Conservation (phyloP, 1,140 invertebrate species). For the Heterodera carotae region DNA sequence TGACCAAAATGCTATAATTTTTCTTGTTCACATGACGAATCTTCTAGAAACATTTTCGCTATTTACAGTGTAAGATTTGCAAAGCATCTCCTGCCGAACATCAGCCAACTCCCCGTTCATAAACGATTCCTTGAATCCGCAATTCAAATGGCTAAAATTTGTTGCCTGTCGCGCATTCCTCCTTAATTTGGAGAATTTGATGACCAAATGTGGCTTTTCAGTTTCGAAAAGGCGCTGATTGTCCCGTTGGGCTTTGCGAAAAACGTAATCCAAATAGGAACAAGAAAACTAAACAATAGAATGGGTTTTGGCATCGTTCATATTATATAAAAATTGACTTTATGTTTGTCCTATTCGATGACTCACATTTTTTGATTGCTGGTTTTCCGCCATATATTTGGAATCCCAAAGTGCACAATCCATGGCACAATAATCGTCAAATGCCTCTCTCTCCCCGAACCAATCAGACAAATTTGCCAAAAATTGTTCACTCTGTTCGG, state of each 20-base stretch:
- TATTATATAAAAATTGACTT: no score
- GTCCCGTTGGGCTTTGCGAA: conserved; percentile 49
- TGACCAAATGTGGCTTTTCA: conserved; percentile 31
- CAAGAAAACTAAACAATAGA: conserved; percentile 17
- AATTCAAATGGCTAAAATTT: conserved; percentile 16
- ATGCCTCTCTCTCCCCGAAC: conserved; percentile 23
- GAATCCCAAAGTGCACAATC: conserved; percentile 39
- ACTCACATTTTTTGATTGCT: background rate
- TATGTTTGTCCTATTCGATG: background rate
- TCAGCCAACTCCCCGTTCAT: background rate
- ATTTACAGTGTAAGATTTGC: conserved; percentile 12
- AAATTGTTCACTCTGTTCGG: conserved; percentile 38
- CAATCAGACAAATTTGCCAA: conserved; percentile 45
- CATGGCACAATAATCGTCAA: background rate
- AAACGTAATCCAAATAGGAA: conserved; percentile 55
- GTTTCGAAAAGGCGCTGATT: conserved; percentile 33
- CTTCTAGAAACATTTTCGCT: background rate
- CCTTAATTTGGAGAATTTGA: conserved; percentile 38
- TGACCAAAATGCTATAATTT: conserved; percentile 29
- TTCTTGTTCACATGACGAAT: background rate
- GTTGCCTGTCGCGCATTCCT: conserved; percentile 11
- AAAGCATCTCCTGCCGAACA: conserved; percentile 12
- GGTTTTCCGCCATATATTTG: conserved; percentile 48
- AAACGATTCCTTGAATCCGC: conserved; percentile 10
- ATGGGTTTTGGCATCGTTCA: no score